A percentile compares a stretch with the other conserved stretches of the same genome.
phyloP scores from a whole-genome alignment of 2,888 invertebrate species.

The Salticus scenicus region DNA sequence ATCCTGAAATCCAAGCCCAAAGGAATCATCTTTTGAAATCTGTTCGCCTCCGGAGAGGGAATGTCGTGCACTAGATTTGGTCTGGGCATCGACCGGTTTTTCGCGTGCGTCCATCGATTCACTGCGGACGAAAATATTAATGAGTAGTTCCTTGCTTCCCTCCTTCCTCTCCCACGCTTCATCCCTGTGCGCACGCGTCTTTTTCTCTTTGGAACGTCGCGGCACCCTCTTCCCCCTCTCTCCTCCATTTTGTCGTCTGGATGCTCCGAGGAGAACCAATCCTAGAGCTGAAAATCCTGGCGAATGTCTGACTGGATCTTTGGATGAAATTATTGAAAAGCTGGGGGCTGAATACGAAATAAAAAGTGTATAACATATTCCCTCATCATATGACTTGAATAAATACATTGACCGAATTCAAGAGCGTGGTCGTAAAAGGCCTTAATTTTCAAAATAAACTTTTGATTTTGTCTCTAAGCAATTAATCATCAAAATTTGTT shows the following conservation, averaged over 20 bases:
- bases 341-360: not conserved
- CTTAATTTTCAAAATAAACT: no score
- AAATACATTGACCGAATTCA: no score
- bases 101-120: slow-evolving; percentile 65
- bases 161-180: not conserved
- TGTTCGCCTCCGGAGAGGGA: not conserved
- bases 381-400: no score
- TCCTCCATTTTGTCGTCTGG: not conserved
- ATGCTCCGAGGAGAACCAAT: slow-evolving; percentile 25
- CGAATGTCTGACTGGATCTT: not conserved
- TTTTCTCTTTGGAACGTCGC: slow-evolving; percentile 16
- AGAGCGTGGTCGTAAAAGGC: no score
- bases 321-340: not conserved
- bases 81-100: slow-evolving; percentile 51
- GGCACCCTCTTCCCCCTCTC: slow-evolving; percentile 11
- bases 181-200: slow-evolving; percentile 49
- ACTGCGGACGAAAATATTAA: slow-evolving; percentile 67
- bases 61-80: not conserved
- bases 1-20: no score
- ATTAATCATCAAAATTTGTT: no score
- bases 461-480: no score
- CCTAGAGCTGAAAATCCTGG: slow-evolving; percentile 1
- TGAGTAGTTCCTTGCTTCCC: slow-evolving; percentile 24
- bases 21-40: not conserved
- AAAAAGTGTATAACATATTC: no score